phyloP scores from a whole-genome alignment of 2,113 vertebrate genomes.

The Sinosuthora webbiana region DNA sequence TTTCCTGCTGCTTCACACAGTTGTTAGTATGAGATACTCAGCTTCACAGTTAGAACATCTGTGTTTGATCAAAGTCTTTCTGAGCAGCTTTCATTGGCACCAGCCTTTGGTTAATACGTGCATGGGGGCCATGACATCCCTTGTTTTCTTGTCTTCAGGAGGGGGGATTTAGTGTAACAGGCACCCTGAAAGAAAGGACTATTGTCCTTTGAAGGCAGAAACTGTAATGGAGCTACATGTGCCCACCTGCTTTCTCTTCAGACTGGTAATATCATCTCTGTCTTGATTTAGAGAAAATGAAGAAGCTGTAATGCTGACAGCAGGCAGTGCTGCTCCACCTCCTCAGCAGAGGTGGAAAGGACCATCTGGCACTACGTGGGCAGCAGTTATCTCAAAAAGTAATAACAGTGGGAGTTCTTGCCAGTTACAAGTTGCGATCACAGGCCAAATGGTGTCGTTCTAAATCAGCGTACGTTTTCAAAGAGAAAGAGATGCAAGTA shows the following conservation, averaged over 20 bases:
- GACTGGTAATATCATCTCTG: not conserved
- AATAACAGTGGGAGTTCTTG: conserved; percentile 60
- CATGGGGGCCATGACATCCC: not conserved
- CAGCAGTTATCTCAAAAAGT: conserved; percentile 58
- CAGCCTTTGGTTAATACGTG: not conserved
- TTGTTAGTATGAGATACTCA: not conserved
- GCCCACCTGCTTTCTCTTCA: not conserved
- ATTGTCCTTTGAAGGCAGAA: not conserved
- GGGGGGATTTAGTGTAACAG: not conserved
- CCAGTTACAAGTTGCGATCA: conserved; percentile 67
- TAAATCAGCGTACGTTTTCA: not conserved
- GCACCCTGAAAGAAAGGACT: not conserved
- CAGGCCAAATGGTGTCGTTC: conserved; percentile 56
- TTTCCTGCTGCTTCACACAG: not conserved
- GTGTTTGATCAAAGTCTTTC: not conserved
- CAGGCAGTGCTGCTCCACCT: conserved; percentile 59
- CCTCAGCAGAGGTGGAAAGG: conserved; percentile 63
- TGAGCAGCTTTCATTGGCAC: not conserved
- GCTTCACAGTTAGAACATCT: not conserved
- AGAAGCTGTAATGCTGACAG: not conserved
- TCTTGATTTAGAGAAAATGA: not conserved
- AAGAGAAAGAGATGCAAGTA: not conserved
- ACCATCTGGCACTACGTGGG: conserved; percentile 59
- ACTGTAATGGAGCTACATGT: not conserved
- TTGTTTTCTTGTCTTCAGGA: not conserved